A percentile compares a stretch with the other conserved stretches of the same genome.
phyloP scores from a whole-genome alignment of 2,888 invertebrate species.

The Hofmannophila pseudospretella region DNA sequence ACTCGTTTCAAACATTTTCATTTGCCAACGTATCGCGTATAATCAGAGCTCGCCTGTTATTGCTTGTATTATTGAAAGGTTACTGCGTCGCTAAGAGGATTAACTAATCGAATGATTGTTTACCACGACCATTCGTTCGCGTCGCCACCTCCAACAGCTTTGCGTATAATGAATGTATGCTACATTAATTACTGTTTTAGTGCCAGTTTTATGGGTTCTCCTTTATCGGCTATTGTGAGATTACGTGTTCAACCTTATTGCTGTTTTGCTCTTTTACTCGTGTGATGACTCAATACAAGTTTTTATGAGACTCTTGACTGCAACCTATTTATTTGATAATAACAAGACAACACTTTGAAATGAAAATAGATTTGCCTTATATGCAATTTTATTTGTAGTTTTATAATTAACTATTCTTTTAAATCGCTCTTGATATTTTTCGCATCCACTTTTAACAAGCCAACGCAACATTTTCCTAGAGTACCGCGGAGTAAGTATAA shows the following conservation, averaged over 20 bases:
- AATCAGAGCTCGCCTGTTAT: constrained; percentile 44
- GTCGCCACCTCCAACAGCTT: constrained; percentile 45
- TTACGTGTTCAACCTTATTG: constrained; percentile 62
- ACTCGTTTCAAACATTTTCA: neutral
- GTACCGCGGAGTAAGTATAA: no score
- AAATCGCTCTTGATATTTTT: no score
- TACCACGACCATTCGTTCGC: constrained; percentile 43
- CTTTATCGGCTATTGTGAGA: constrained; percentile 61
- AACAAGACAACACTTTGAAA: no score
- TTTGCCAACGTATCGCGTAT: constrained; percentile 22
- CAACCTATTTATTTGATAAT: constrained; percentile 3
- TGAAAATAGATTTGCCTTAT: no score
- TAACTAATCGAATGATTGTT: constrained; percentile 68
- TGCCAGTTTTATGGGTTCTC: constrained; percentile 57
- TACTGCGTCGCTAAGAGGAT: constrained; percentile 43
- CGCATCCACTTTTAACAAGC: no score
- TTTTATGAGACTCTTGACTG: constrained; percentile 18
- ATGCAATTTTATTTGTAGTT: no score
- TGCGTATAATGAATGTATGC: constrained; percentile 61
- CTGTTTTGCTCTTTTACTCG: constrained; percentile 34
- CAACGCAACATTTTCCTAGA: no score
- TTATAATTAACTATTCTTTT: neutral
- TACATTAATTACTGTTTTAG: constrained; percentile 70
- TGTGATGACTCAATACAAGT: constrained; percentile 52
- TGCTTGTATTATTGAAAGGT: constrained; percentile 36